Evolutionary conservation across 2,113 vertebrate species (phyloP), one percentile per base, ranked within the genome.

Genomic region (Actenoides hombroni): DNA sequence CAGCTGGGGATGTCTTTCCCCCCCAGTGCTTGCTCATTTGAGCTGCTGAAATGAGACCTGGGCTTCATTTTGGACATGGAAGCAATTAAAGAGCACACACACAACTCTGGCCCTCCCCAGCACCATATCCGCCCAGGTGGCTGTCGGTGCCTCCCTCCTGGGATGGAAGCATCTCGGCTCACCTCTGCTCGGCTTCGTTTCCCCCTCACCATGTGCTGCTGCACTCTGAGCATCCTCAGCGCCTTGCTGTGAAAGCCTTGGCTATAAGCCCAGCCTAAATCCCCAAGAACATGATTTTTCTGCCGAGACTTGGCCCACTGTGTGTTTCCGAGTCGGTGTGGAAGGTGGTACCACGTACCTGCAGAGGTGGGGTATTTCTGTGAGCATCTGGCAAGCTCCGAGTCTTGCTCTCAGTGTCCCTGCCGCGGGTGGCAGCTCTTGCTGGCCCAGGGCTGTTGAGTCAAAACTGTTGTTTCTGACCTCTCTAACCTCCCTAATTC

Each of bases 91-190:
- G 60, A 88, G 39, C 35, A 7, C 2, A 4, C 25, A 14, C 42
- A 35, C 29, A 60, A 16, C 59, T 68, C 39, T 6, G 11, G 5
- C 73, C 20, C 56, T 63, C 31, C n/a, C 40, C 0, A 0, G 35
- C 54, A 61, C n/a, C 5, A 0, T 49, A 48, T 61, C 74, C 6
- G 4, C 48, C 75, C 8, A 28, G 42, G 68, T 49, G 73, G 49
- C 64, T 86, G 33, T 74, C 1, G 3, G 23, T 61, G 44, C 37
- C 53, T 83, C 9, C 17, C 44, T 68, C 18, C 35, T 40, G 93
- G 37, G n/a, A 49, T 26, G 35, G 56, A 54, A 39, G 21, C 61
- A 19, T 79, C 71, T 86, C 44, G 0, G 2, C 68, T 88, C 31
- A 23, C 16, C 54, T 65, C 78, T n/a, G 16, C n/a, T 81, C 2